Evolutionary conservation across 1,140 invertebrate genomes (phyloP).

Genomic region (Philopotamus ludificatus): DNA sequence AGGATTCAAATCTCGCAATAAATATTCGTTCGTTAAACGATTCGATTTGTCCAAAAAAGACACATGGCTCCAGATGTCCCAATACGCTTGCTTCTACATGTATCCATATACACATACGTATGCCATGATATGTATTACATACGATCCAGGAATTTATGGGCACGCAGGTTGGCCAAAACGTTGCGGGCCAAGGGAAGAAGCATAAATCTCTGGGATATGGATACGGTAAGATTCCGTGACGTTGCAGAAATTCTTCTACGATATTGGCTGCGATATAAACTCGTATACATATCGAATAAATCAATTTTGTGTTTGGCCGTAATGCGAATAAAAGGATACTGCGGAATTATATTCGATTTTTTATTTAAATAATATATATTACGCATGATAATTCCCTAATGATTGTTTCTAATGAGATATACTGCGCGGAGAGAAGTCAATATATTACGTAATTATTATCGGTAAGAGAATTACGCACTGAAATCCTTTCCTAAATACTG

Average conservation of each 20-base stretch:
- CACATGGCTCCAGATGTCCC: not conserved
- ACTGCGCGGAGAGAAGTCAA: no score
- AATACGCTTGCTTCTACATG: not conserved
- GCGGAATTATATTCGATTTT: no score
- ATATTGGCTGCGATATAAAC: not conserved
- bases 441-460: not conserved
- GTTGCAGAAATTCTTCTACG: not conserved
- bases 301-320: no score
- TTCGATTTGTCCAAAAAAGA: no score
- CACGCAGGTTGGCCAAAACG: not conserved
- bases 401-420: no score
- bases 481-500: not conserved
- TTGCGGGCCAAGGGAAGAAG: not conserved
- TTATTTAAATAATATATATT: no score
- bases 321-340: no score
- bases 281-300: not conserved
- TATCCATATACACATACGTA: no score
- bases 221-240: not conserved
- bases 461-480: not conserved
- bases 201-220: constrained; percentile 3
- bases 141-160: not conserved
- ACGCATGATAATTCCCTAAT: no score
- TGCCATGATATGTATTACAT: not conserved
- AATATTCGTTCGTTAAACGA: no score
- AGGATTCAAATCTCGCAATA: no score